Conservation (phyloP, 2,113 vertebrate genomes). For the Phyllostomus hastatus region DNA sequence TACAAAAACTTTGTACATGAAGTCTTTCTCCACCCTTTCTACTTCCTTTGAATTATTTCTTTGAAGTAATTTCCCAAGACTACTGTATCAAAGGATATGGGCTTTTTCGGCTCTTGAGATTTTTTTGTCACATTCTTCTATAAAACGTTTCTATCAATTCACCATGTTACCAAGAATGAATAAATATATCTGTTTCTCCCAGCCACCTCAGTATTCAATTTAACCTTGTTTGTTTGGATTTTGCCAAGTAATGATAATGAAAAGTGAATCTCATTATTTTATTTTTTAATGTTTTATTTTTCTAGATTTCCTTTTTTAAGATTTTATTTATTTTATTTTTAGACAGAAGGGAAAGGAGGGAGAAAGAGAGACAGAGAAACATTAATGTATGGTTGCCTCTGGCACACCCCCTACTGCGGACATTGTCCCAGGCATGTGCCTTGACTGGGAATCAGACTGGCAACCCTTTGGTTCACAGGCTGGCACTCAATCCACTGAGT, state of each 20-base stretch:
- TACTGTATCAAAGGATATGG: neutral
- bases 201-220: neutral
- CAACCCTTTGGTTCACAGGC: too few species aligned
- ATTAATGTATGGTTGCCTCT: too few species aligned
- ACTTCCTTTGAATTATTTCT: conserved; percentile 32
- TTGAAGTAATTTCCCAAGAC: conserved; percentile 37
- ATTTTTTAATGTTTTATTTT: neutral
- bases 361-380: too few species aligned
- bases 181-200: neutral
- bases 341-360: too few species aligned
- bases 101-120: neutral
- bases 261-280: conserved; percentile 17
- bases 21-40: neutral
- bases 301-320: too few species aligned
- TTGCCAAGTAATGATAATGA: neutral
- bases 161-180: neutral
- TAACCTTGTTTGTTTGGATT: neutral
- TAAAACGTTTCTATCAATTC: neutral
- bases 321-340: too few species aligned
- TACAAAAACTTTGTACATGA: neutral
- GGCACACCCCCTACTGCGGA: too few species aligned
- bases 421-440: too few species aligned
- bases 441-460: too few species aligned
- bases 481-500: too few species aligned
- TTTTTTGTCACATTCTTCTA: neutral